A percentile compares a stretch with the other conserved stretches of the same genome.
Conservation (phyloP, 2,113 vertebrate species). For the Meles meles region DNA sequence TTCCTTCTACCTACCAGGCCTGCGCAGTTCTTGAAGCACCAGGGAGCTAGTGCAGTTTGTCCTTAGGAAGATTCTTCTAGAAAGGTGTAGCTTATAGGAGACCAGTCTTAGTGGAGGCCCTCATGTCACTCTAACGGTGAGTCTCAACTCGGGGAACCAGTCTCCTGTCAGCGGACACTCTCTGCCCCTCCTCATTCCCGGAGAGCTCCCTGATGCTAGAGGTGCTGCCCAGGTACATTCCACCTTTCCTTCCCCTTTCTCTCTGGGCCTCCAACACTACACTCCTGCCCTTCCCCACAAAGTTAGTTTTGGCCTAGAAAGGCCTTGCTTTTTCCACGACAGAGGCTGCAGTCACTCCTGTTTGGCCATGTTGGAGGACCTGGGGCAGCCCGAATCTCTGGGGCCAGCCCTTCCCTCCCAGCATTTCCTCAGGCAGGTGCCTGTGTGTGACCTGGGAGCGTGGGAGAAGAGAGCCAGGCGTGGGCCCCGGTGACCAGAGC, state of each 20-base stretch:
- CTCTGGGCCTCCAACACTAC: background rate
- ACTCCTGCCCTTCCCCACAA: background rate
- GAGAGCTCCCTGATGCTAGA: background rate
- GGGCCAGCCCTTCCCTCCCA: background rate
- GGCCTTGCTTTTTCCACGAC: background rate
- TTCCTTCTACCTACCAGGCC: slow-evolving; percentile 38
- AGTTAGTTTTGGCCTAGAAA: background rate
- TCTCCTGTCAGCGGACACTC: background rate
- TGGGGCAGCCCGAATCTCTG: background rate
- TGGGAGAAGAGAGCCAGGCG: background rate
- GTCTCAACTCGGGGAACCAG: background rate
- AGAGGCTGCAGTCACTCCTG: background rate
- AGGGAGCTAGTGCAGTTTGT: background rate
- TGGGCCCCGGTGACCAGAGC: background rate
- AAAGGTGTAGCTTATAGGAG: background rate
- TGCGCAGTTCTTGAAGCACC: background rate
- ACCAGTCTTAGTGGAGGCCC: background rate
- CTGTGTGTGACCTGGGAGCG: background rate
- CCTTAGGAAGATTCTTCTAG: slow-evolving; percentile 18
- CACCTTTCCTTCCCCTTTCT: background rate
- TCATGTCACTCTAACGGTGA: background rate
- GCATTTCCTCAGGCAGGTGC: background rate
- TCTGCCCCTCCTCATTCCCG: background rate
- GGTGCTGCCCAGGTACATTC: background rate
- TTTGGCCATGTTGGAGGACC: background rate